Evolutionary conservation across 35 echinoderm and acorn worm genomes (phyloP).

Genomic region (Strongylocentrotus purpuratus): DNA sequence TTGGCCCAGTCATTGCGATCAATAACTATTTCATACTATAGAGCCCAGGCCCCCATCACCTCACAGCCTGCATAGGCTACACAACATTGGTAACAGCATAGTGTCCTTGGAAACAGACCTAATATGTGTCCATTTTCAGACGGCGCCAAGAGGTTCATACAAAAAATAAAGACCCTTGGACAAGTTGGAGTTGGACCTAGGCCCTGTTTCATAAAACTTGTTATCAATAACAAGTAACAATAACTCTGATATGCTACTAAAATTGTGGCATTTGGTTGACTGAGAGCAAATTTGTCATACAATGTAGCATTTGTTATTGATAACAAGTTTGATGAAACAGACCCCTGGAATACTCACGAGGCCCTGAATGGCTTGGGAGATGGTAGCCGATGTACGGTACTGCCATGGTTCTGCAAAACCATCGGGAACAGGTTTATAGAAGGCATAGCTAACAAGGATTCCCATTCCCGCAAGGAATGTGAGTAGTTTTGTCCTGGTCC

Average conservation of each 20-base stretch:
- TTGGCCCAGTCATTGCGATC: no score
- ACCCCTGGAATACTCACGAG: conserved; percentile 12
- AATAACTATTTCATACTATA: no score
- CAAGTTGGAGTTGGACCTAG: no score
- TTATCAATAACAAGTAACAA: no score
- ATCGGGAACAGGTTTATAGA: conserved; percentile 23
- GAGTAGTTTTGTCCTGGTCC: background rate
- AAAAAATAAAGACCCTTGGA: background rate
- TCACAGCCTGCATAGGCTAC: no score
- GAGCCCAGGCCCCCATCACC: background rate
- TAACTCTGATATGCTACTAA: no score
- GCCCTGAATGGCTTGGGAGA: background rate
- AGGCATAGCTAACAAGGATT: background rate
- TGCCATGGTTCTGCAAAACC: background rate
- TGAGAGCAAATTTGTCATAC: no score
- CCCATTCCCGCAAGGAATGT: background rate
- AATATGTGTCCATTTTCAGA: background rate
- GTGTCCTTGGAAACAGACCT: background rate
- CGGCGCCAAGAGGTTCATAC: background rate
- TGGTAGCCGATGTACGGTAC: background rate
- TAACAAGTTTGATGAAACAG: no score
- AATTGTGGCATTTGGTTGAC: no score
- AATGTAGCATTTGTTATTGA: no score
- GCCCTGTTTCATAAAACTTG: no score
- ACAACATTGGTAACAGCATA: no score